phyloP scores from a whole-genome alignment of 2,797 vertebrate genomes.

The Spinus olivaceus region DNA sequence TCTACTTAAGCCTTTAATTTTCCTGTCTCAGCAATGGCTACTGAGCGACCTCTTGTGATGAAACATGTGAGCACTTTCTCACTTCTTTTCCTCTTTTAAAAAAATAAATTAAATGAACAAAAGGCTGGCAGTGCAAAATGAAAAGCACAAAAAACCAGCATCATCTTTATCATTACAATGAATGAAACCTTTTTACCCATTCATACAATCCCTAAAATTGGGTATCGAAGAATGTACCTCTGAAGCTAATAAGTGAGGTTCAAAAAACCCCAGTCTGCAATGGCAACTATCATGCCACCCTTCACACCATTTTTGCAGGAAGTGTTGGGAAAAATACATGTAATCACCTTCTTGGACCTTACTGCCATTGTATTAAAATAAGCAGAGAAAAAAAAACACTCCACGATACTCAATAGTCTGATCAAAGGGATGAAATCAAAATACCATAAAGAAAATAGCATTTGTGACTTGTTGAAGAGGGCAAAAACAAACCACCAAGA shows the following conservation, averaged over 20 bases:
- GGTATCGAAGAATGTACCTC: neutral
- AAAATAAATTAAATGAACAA: rapidly evolving
- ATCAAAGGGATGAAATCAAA: neutral
- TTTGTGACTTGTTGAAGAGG: neutral
- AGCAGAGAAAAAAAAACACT: neutral
- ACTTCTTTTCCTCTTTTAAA: neutral
- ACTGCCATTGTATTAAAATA: neutral
- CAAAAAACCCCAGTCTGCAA: rapidly evolving
- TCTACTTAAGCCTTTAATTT: neutral
- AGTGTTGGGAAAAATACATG: neutral
- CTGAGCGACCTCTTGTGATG: constrained; percentile 67
- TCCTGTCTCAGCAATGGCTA: neutral
- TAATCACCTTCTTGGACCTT: neutral
- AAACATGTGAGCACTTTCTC: neutral
- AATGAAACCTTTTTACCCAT: neutral
- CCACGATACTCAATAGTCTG: neutral
- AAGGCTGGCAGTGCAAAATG: neutral
- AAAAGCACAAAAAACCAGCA: neutral
- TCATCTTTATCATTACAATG: neutral
- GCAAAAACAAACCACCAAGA: neutral
- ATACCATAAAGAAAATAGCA: neutral
- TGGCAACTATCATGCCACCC: neutral
- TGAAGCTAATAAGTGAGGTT: neutral
- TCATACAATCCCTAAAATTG: neutral
- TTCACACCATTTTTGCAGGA: neutral